Percentiles rank a stretch among this genome's conserved stretches.
phyloP scores from a whole-genome alignment of 2,888 invertebrate species.

The Exocentrus adspersus region DNA sequence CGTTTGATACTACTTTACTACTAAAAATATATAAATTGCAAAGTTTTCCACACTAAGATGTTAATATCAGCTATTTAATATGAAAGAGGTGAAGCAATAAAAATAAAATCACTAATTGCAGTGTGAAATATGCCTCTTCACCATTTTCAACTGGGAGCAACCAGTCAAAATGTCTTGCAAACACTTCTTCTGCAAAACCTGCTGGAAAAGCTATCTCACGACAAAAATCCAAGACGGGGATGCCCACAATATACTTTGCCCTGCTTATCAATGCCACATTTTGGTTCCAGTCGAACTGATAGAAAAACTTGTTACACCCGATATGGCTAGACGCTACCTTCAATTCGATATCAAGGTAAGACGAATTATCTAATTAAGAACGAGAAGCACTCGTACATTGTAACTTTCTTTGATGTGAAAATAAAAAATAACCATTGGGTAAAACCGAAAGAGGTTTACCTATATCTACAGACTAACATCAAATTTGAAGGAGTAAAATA shows the following conservation, averaged over 20 bases:
- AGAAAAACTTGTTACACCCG: slow-evolving; percentile 72
- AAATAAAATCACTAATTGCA: slow-evolving; percentile 43
- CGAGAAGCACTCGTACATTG: too few relatives aligned
- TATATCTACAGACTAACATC: too few relatives aligned
- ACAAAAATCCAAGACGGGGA: slow-evolving; percentile 74
- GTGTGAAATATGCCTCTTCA: slow-evolving; percentile 71
- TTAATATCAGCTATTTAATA: too few relatives aligned
- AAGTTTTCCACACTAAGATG: too few relatives aligned
- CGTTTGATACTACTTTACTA: too few relatives aligned
- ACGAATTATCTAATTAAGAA: too few relatives aligned
- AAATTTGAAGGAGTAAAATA: too few relatives aligned
- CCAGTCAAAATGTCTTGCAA: slow-evolving; percentile 70
- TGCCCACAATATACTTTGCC: slow-evolving; percentile 73
- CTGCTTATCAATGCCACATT: slow-evolving; percentile 72
- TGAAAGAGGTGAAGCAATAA: too few relatives aligned
- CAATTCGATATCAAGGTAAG: slow-evolving; percentile 75
- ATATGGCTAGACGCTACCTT: slow-evolving; percentile 72
- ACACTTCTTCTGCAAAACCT: slow-evolving; percentile 71
- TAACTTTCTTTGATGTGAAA: too few relatives aligned
- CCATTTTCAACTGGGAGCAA: slow-evolving; percentile 64
- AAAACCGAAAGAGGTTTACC: too few relatives aligned
- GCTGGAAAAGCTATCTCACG: slow-evolving; percentile 74
- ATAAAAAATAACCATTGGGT: too few relatives aligned
- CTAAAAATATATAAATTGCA: too few relatives aligned
- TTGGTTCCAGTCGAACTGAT: slow-evolving; percentile 74